A percentile compares a stretch with the other conserved stretches of the same genome.
These are phyloP conservation scores for Theretra japonica DNA, from an alignment of 2,888 invertebrate genomes.

Conservation along the genomic window DNA sequence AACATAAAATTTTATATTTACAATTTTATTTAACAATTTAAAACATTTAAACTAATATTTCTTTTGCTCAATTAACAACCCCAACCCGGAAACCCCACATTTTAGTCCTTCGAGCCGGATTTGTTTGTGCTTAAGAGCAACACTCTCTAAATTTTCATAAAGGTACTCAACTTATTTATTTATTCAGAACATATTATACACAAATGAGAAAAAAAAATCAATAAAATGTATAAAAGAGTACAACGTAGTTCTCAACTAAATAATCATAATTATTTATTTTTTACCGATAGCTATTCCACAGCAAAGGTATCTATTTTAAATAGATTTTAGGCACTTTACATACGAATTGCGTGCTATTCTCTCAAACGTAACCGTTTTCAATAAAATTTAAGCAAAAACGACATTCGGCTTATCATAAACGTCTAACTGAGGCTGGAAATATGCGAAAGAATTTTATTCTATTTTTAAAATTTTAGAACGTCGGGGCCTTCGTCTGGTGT, in stretches of 20 bases:
- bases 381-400: constrained; percentile 13
- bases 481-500: background rate
- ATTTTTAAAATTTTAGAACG: background rate
- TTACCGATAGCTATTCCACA: background rate
- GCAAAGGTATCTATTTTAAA: background rate
- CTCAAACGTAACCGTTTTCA: background rate
- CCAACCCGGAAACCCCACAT: no score
- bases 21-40: no score
- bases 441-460: background rate
- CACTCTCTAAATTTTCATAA: no score
- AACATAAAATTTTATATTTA: no score
- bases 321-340: background rate
- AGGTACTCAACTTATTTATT: no score
- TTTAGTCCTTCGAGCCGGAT: no score
- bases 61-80: no score
- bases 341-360: background rate
- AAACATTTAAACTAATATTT: no score
- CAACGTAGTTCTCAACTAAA: background rate
- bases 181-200: no score
- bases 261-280: background rate
- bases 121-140: no score
- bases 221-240: no score
- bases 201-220: no score
- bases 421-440: background rate
- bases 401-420: background rate